Evolutionary conservation across 1,140 invertebrate genomes (phyloP).

Genomic region (roundworm (Caenorhabditis elegans)): DNA sequence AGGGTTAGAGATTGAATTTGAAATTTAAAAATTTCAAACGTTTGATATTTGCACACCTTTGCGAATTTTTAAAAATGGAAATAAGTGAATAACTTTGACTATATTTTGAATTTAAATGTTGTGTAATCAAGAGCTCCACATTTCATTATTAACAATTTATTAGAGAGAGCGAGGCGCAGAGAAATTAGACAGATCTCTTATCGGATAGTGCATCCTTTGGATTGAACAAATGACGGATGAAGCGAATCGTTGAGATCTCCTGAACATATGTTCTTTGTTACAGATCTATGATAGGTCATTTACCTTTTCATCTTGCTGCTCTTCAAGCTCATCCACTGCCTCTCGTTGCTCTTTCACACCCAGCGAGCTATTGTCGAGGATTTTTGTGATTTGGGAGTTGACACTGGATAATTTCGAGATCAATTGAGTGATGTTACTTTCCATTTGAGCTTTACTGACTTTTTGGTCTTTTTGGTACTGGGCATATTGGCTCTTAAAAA

Average conservation of each 20-base stretch:
- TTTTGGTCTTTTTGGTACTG: neutral
- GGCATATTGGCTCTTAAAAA: neutral
- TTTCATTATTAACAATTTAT: too few relatives aligned
- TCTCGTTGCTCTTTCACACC: neutral
- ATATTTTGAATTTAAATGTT: too few relatives aligned
- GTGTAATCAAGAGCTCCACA: too few relatives aligned
- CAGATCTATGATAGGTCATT: neutral
- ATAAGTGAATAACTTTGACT: too few relatives aligned
- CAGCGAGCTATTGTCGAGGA: neutral
- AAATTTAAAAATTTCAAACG: too few relatives aligned
- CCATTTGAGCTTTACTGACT: neutral
- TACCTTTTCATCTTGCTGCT: neutral
- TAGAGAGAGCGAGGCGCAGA: neutral
- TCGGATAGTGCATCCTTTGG: neutral
- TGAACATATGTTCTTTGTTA: neutral
- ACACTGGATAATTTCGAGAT: neutral
- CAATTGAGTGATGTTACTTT: neutral
- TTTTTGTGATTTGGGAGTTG: neutral
- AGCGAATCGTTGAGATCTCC: neutral
- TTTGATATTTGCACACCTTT: too few relatives aligned
- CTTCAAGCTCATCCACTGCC: neutral
- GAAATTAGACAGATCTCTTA: neutral
- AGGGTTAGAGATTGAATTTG: too few relatives aligned
- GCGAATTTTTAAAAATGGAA: too few relatives aligned
- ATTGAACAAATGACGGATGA: neutral